These are phyloP conservation scores for Bufotes viridis DNA, from an alignment of 2,797 vertebrate species.

Conservation along the genomic window DNA sequence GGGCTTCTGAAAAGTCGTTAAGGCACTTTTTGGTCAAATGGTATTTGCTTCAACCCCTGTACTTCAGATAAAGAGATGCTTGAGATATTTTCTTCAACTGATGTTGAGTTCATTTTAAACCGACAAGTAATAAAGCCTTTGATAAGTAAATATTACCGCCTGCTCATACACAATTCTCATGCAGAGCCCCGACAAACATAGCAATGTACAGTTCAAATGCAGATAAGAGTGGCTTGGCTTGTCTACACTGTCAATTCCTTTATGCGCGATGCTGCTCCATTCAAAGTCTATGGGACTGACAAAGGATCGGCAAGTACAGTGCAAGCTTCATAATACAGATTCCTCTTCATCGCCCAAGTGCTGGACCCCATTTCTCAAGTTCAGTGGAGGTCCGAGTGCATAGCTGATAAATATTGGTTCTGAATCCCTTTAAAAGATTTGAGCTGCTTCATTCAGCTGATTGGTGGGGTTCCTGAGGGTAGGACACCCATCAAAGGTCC, in stretches of 20 bases:
- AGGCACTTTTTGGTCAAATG: slow-evolving; percentile 26
- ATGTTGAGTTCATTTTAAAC: background rate
- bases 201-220: background rate
- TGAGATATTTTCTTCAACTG: slow-evolving; percentile 41
- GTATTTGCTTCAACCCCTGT: slow-evolving; percentile 52
- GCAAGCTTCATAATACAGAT: no score
- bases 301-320: no score
- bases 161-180: background rate
- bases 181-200: background rate
- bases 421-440: no score
- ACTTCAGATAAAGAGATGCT: slow-evolving; percentile 45
- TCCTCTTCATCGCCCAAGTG: no score
- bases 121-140: background rate
- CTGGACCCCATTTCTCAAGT: no score
- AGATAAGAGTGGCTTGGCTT: background rate
- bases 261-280: background rate
- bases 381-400: no score
- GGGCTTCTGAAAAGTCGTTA: slow-evolving; percentile 43
- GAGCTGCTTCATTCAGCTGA: no score
- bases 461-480: no score
- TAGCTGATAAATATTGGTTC: no score
- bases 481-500: no score
- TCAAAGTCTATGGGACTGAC: no score
- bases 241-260: background rate
- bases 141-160: background rate